Evolutionary conservation across 1,140 invertebrate genomes (phyloP), one percentile per base, ranked within the genome.

Genomic region (Heliconius eleuchia): DNA sequence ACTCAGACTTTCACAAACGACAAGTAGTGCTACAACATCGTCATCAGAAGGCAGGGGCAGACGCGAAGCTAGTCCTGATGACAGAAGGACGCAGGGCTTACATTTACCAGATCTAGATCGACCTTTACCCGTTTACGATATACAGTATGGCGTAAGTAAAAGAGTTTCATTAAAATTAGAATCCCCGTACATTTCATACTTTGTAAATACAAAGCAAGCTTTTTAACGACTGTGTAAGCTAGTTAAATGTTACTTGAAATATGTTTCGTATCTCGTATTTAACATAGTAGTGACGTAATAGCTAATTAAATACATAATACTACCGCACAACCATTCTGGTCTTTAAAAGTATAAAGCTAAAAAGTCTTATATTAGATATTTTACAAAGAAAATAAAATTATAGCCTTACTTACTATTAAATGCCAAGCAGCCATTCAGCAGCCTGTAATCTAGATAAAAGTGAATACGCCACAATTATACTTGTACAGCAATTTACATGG

Each of bases 111-210:
- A 94, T 74, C 88, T 95, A 16, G 94, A 95, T 74, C 85, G 89
- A 50, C 91, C 91, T n/a, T 79, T 94, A 52, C 94, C 94, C 0
- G 92, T 95, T 52, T 95, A 96, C 86, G 95, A 96, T 78, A 94
- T 95, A 77, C 95, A 95, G 85, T 95, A 95, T 86, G 96, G 96
- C 90, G 96, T 96, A 88, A 95, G 90, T 86, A 74, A 19, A 52
- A 60, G 8, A 60, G n/a, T 11, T 60, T n/a, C 13, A 30, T 66
- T 1, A 30, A 30, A 27, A 66, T 66, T 23, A 3, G 13, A 27
- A 66, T 0, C 13, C 1, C 60, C 30, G 27, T 66, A 66, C 11
- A 30, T 0, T 23, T 60, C 8, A 3, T 16, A 66, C 2, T 66
- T 66, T 66, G 11, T 11, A 16, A 66, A 66, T 13, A 57, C 55